These are phyloP conservation scores for Macrosiphum euphorbiae DNA, from an alignment of 2,888 invertebrate genomes.

Conservation along the genomic window DNA sequence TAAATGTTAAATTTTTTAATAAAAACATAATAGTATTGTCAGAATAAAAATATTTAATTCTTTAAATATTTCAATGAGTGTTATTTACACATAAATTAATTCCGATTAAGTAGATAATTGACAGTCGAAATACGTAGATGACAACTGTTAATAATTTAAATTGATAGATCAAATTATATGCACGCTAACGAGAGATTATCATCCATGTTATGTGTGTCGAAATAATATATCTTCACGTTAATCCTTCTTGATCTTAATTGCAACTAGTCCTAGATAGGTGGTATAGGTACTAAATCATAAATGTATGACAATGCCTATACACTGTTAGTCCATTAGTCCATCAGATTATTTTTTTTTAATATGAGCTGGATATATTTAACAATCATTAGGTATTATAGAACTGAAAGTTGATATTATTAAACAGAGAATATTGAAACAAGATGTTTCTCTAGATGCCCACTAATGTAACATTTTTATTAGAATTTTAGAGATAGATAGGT, in stretches of 20 bases:
- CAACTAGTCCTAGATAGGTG: not conserved
- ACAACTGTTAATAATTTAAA: not conserved
- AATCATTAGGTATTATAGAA: not conserved
- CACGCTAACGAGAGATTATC: not conserved
- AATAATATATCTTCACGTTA: not conserved
- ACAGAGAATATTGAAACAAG: not conserved
- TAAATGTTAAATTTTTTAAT: not conserved
- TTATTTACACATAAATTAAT: not conserved
- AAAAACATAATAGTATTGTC: not conserved
- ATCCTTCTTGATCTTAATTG: not conserved
- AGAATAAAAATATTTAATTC: not conserved
- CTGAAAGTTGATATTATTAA: not conserved
- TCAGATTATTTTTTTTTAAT: not conserved
- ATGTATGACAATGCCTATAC: not conserved
- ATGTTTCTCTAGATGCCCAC: no score
- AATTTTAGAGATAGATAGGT: not conserved
- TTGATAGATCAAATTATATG: not conserved
- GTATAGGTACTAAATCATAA: not conserved
- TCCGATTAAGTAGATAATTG: not conserved
- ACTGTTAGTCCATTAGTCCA: not conserved
- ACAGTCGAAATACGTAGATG: not conserved
- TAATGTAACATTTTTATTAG: not conserved
- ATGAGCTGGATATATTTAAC: not conserved
- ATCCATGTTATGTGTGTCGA: not conserved
- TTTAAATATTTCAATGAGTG: not conserved